Evolutionary conservation across 2,888 invertebrate species (phyloP).

Genomic region (Acanthosepion lycidas): DNA sequence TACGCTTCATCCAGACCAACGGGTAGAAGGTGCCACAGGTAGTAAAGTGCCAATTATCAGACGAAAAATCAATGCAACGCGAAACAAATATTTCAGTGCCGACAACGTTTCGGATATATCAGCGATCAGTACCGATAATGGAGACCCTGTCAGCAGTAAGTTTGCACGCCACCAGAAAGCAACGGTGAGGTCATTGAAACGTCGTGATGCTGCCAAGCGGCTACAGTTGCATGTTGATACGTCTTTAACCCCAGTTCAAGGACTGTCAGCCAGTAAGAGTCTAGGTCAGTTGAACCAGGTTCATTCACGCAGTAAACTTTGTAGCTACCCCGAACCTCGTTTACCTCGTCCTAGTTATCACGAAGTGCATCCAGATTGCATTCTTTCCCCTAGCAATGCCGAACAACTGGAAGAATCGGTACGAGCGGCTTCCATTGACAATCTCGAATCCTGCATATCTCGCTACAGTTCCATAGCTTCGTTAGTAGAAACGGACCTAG

Average conservation of each 20-base stretch:
- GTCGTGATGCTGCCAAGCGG: slow-evolving; percentile 33
- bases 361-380: slow-evolving; percentile 67
- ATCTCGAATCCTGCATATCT: slow-evolving; percentile 58
- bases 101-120: slow-evolving; percentile 58
- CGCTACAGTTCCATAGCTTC: slow-evolving; percentile 63
- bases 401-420: slow-evolving; percentile 56
- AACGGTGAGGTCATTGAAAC: neutral
- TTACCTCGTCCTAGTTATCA: slow-evolving; percentile 54
- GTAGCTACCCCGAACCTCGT: slow-evolving; percentile 49
- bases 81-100: slow-evolving; percentile 64
- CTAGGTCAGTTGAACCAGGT: slow-evolving; percentile 49
- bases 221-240: neutral
- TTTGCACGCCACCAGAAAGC: neutral
- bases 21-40: slow-evolving; percentile 50
- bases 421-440: slow-evolving; percentile 65
- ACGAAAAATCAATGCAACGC: slow-evolving; percentile 62
- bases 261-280: slow-evolving; percentile 41
- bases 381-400: slow-evolving; percentile 65
- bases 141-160: slow-evolving; percentile 52
- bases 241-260: no score
- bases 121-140: slow-evolving; percentile 53
- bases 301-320: slow-evolving; percentile 49
- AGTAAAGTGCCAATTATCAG: slow-evolving; percentile 52
- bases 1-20: slow-evolving; percentile 51
- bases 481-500: slow-evolving; percentile 66